Percentiles rank a stretch among this genome's conserved stretches.
Conservation (phyloP, 2,113 vertebrate genomes). For the Bos taurus region ARS-UCD2.0 NC_037352.1:40023501-40024000, state of each 20-base stretch:
- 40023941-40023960: background rate
- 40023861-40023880: background rate
- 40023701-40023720: background rate
- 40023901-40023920: background rate
- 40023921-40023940: background rate
- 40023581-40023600: background rate
- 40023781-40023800: background rate
- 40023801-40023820: background rate
- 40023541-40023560: background rate
- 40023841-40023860: background rate
- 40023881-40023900: background rate
- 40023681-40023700: background rate
- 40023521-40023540: background rate
- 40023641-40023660: background rate
- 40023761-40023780: background rate
- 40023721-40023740: background rate
- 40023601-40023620: accelerated
- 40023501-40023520: too few species aligned
- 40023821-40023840: background rate
- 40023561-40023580: background rate
- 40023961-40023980: background rate
- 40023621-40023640: background rate
- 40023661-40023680: too few species aligned
- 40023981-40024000: background rate
- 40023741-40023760: background rate